Percentiles rank a stretch among this genome's conserved stretches.
These are phyloP conservation scores for Stegana nigrithorax DNA, from an alignment of 2,888 invertebrate species.

Conservation along the genomic window DNA sequence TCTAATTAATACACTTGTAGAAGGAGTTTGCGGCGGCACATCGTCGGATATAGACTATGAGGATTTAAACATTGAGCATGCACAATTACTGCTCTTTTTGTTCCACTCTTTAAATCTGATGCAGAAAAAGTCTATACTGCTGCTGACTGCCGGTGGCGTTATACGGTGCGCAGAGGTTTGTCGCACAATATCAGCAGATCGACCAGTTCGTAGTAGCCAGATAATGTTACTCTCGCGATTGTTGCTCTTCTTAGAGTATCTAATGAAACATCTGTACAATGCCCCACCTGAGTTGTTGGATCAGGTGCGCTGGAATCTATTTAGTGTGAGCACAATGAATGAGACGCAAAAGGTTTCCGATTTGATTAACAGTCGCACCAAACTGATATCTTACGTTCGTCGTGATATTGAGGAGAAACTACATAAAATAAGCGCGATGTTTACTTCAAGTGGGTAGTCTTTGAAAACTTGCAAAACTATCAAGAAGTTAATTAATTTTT, in stretches of 20 bases:
- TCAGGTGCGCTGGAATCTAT: constrained; percentile 89
- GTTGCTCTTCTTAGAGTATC: constrained; percentile 89
- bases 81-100: constrained; percentile 90
- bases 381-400: constrained; percentile 77
- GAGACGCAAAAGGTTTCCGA: constrained; percentile 71
- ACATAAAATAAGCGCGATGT: constrained; percentile 71
- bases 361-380: constrained; percentile 70
- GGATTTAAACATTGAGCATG: constrained; percentile 96
- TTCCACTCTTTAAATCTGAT: constrained; percentile 95
- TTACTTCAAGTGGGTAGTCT: constrained; percentile 53
- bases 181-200: constrained; percentile 67
- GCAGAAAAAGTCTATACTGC: constrained; percentile 94
- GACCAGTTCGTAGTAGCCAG: constrained; percentile 72
- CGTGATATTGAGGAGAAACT: constrained; percentile 83
- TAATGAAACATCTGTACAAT: constrained; percentile 95
- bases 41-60: constrained; percentile 64
- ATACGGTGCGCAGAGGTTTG: constrained; percentile 77
- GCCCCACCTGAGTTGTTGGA: constrained; percentile 87
- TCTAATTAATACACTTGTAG: constrained; percentile 87
- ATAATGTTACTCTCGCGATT: constrained; percentile 85
- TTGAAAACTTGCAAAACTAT: not conserved
- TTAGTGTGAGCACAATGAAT: constrained; percentile 74
- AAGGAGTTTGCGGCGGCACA: constrained; percentile 75
- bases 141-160: constrained; percentile 83
- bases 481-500: not conserved